These are phyloP conservation scores for Tribolium castaneum DNA, from an alignment of 1,140 invertebrate species.

Conservation along the genomic window DNA sequence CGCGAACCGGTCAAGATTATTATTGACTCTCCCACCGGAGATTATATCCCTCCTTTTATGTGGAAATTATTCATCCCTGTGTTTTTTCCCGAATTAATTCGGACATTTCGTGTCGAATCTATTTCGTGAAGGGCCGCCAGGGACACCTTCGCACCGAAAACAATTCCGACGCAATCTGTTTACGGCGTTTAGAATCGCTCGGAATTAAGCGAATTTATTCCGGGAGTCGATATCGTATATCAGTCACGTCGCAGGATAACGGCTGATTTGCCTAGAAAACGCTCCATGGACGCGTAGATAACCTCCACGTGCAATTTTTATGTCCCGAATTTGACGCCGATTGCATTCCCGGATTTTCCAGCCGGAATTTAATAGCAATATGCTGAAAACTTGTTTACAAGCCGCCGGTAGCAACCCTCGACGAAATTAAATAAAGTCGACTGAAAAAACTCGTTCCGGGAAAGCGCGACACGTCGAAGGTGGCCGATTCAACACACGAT, in stretches of 20 bases:
- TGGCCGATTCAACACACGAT: neutral
- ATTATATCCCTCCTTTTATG: neutral
- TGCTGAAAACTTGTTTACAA: neutral
- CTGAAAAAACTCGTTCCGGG: neutral
- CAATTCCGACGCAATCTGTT: constrained; percentile 20
- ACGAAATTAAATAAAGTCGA: neutral
- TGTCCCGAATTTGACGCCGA: neutral
- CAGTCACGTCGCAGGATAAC: constrained; percentile 19
- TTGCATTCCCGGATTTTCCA: neutral
- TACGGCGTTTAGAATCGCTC: neutral
- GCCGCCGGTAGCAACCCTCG: neutral
- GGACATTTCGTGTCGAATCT: neutral
- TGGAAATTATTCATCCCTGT: constrained; percentile 7
- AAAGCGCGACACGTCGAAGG: neutral
- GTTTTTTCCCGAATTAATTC: constrained; percentile 5
- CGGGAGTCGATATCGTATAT: constrained; percentile 6
- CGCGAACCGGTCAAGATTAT: constrained; percentile 15
- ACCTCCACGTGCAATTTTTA: constrained; percentile 20
- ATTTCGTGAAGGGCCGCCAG: neutral
- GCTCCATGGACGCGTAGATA: neutral
- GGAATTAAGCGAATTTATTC: neutral
- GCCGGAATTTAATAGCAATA: neutral
- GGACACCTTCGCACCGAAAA: neutral
- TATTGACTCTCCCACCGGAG: neutral
- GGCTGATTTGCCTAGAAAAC: constrained; percentile 21